These are phyloP conservation scores for Centruroides sculpturatus DNA, from an alignment of 1,140 invertebrate species.

Conservation along the genomic window DNA sequence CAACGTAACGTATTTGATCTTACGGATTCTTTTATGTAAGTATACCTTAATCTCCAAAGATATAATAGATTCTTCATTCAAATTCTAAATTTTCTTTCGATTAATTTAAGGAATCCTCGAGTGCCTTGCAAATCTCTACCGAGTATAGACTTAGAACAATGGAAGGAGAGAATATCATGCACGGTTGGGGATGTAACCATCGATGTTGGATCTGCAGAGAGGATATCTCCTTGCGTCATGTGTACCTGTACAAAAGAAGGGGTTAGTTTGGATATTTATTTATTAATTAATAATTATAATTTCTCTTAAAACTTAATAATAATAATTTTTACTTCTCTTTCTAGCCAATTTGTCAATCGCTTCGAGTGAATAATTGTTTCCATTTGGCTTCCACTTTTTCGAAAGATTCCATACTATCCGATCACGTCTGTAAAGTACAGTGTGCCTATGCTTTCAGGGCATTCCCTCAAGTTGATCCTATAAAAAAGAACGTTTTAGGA, in stretches of 20 bases:
- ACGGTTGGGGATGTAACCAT: slow-evolving; percentile 32
- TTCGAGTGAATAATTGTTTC: slow-evolving; percentile 72
- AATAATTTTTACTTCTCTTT: neutral
- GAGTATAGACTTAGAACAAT: slow-evolving; percentile 31
- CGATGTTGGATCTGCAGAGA: slow-evolving; percentile 35
- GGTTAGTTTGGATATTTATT: slow-evolving; percentile 24
- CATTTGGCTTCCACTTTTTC: slow-evolving; percentile 64
- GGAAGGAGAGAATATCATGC: slow-evolving; percentile 35
- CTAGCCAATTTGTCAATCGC: slow-evolving; percentile 73
- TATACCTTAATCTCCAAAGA: slow-evolving; percentile 9
- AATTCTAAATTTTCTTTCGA: too few species aligned
- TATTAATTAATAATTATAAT: neutral
- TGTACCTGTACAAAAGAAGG: slow-evolving; percentile 48
- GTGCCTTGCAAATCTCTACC: slow-evolving; percentile 34
- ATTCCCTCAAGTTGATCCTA: slow-evolving; percentile 12
- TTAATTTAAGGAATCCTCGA: slow-evolving; percentile 33
- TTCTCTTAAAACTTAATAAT: neutral
- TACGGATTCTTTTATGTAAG: slow-evolving; percentile 75
- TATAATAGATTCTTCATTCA: too few species aligned
- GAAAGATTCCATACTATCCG: slow-evolving; percentile 60
- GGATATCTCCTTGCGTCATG: slow-evolving; percentile 43
- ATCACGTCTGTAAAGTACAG: slow-evolving; percentile 82
- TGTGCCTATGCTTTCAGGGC: slow-evolving; percentile 43
- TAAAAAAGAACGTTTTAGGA: too few species aligned
- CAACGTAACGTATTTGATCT: slow-evolving; percentile 77